Conservation (phyloP, 2,888 invertebrate species). For the Aleiodes alternator region DNA sequence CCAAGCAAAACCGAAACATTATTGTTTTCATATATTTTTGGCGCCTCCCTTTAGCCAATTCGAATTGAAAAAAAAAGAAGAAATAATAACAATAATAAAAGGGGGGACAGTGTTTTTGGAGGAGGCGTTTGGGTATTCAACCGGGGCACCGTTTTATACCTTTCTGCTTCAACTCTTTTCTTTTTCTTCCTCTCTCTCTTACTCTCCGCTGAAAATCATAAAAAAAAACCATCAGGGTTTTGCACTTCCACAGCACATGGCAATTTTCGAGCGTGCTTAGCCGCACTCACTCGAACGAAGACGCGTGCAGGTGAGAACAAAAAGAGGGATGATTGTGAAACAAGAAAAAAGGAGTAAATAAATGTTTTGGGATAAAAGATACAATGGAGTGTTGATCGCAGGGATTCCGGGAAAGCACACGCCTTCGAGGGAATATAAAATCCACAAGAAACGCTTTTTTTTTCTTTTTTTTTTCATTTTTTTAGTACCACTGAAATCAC, state of each 20-base stretch:
- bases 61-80: neutral
- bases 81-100: constrained; percentile 25
- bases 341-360: neutral
- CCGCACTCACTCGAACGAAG: constrained; percentile 13
- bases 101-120: constrained; percentile 21
- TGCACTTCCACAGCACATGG: constrained; percentile 17
- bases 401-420: constrained; percentile 33
- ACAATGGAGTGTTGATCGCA: constrained; percentile 23
- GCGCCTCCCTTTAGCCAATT: constrained; percentile 6
- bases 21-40: constrained; percentile 23
- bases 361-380: constrained; percentile 6
- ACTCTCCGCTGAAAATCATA: constrained; percentile 7
- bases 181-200: constrained; percentile 14
- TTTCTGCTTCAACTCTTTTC: constrained; percentile 20
- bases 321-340: constrained; percentile 12
- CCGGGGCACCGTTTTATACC: constrained; percentile 26
- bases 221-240: constrained; percentile 14
- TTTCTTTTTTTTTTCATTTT: too few relatives aligned
- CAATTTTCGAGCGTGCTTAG: constrained; percentile 18
- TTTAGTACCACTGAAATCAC: neutral
- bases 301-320: constrained; percentile 34
- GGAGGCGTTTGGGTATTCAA: constrained; percentile 2
- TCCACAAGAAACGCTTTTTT: constrained; percentile 6
- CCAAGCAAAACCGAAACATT: constrained; percentile 16
- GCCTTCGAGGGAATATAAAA: constrained; percentile 32